Base-by-base conservation (phyloP, 2,888 invertebrate genomes). In the Dysmachus trigonus region DNA sequence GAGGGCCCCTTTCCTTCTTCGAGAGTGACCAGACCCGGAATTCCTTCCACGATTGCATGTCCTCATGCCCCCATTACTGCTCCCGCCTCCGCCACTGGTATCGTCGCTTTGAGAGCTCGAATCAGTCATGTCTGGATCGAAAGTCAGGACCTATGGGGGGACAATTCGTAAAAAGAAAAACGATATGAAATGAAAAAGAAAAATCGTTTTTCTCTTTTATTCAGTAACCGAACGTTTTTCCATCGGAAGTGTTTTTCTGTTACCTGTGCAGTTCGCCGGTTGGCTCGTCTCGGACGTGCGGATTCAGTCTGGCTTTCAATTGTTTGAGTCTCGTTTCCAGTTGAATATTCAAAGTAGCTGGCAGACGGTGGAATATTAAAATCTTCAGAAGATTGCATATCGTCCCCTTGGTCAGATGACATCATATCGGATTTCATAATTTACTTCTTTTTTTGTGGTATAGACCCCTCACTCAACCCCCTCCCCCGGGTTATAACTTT, bases 1-100 rank as follows among this genome's bases (percentile, higher is more conserved):
- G 86, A 96, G 93, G 4, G 95, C 95, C 88, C 95, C 95, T 90
- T 96, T 95, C 88, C 96, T 94, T 89, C 95, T 93, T 10, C 62
- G 92, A 86, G 93, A 93, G 62, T 92, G 90, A 18, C 71, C 83
- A 30, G 84, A 33, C 18, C 74, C 81, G 18, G 87, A 86, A 38
- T 86, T 88, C 72, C 88, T 84, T 22, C 84, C 86, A 15, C 85
- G 35, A 71, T 41, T 85, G 13, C 88, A 87, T 30, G 86, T 87
- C 76, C 88, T 81, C 33, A 77, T 86, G 1, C 87, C 87, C 15
- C 86, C 86, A 47, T 87, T 87, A 71, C 88, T 87, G 33, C 87
- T 87, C 41, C 79, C 71, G 8, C 92, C 92, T 7, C 92, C 92
- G 35, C 92, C 92, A 86, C 92, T 92, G 8, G 92, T 92, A 87